phyloP scores from a whole-genome alignment of 2,888 invertebrate genomes.

The Campoplex nolae region DNA sequence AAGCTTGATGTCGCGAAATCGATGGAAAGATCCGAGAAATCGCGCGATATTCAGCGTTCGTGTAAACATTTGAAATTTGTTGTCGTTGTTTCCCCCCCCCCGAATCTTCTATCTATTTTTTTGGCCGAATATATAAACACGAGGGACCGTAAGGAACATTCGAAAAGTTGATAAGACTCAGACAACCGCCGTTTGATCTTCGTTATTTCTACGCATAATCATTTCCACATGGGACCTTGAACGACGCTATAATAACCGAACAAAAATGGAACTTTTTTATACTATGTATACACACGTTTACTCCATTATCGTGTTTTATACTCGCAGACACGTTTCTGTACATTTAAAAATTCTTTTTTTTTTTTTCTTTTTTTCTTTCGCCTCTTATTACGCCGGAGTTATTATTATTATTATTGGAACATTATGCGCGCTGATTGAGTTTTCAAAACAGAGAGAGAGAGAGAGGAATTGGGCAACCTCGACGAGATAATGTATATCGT shows the following conservation, averaged over 20 bases:
- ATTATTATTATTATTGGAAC: not conserved
- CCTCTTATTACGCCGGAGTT: not conserved
- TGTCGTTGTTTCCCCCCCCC: not conserved
- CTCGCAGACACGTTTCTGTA: not conserved
- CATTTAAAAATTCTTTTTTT: no score
- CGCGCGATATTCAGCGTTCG: not conserved
- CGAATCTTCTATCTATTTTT: not conserved
- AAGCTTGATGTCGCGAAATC: not conserved
- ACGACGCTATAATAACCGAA: not conserved
- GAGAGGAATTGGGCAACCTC: not conserved
- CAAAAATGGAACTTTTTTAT: not conserved
- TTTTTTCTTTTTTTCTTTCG: not conserved
- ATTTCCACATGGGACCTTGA: conserved; percentile 44
- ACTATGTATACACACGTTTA: not conserved
- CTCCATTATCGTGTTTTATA: conserved; percentile 6
- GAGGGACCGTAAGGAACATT: not conserved
- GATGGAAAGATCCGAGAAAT: not conserved
- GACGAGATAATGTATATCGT: not conserved
- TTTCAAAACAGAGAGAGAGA: not conserved
- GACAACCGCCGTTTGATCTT: conserved; percentile 24
- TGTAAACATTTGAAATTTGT: not conserved
- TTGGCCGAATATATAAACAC: not conserved
- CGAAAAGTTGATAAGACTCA: conserved; percentile 38
- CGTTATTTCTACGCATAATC: conserved; percentile 24
- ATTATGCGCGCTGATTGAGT: not conserved